phyloP scores from a whole-genome alignment of 2,113 vertebrate species.

The Phaethornis superciliosus region DNA sequence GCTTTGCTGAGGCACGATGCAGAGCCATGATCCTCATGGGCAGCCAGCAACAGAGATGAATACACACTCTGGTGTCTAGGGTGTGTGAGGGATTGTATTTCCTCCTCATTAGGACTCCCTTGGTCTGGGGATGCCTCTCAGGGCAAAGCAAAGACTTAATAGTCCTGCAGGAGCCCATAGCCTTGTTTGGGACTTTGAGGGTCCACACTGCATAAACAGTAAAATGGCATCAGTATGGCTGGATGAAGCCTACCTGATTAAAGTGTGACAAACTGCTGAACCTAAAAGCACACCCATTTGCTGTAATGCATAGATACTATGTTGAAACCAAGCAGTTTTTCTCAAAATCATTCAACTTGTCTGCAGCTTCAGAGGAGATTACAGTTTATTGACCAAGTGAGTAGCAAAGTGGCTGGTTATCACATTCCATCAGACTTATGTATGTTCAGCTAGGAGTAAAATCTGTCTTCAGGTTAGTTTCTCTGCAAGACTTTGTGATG shows the following conservation, averaged over 20 bases:
- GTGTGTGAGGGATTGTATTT: background rate
- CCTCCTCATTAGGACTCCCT: background rate
- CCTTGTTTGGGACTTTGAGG: background rate
- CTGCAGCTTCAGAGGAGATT: background rate
- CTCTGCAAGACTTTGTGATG: background rate
- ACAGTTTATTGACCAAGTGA: conserved; percentile 25
- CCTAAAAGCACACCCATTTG: background rate
- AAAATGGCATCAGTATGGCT: background rate
- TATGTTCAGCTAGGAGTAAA: background rate
- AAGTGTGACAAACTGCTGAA: background rate
- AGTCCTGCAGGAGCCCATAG: background rate
- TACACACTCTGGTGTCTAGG: background rate
- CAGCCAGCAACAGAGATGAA: conserved; percentile 1
- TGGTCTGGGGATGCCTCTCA: background rate
- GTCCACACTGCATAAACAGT: background rate
- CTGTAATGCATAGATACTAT: background rate
- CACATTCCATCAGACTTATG: background rate
- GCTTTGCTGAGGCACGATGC: background rate
- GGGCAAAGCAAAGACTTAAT: background rate
- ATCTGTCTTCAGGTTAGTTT: background rate
- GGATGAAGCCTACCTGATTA: background rate
- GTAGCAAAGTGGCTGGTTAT: background rate
- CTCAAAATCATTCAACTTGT: background rate
- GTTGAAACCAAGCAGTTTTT: background rate
- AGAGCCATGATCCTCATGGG: background rate